These are phyloP conservation scores for Anseranas semipalmata DNA, from an alignment of 2,113 vertebrate genomes.

Conservation along the genomic window DNA sequence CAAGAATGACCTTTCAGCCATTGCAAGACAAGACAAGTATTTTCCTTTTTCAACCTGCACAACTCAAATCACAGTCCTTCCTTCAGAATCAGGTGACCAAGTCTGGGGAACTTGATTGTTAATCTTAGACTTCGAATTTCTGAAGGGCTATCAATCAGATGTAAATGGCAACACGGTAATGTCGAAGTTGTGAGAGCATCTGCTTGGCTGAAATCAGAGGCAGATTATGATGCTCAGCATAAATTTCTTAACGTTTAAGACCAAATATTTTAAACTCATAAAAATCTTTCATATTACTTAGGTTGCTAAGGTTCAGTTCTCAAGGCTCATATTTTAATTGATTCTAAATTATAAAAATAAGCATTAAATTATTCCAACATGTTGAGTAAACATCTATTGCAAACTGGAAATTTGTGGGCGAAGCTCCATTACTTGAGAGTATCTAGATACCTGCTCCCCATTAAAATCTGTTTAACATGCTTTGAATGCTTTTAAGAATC, in stretches of 20 bases:
- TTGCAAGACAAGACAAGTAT: conserved; percentile 58
- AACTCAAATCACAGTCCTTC: background rate
- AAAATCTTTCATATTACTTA: background rate
- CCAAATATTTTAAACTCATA: background rate
- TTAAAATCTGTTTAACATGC: background rate
- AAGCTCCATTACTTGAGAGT: background rate
- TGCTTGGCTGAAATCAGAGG: background rate
- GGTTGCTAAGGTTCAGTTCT: background rate
- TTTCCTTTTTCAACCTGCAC: conserved; percentile 56
- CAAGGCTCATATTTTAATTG: background rate
- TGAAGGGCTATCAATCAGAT: background rate
- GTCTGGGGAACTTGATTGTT: background rate
- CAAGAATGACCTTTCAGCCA: conserved; percentile 68
- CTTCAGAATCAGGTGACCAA: conserved; percentile 3
- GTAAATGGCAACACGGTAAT: background rate
- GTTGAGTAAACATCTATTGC: background rate
- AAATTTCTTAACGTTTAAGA: background rate
- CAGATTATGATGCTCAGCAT: background rate
- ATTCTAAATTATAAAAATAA: background rate
- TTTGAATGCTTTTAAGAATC: background rate
- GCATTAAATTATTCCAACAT: background rate
- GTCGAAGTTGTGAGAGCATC: background rate
- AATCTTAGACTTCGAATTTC: conserved; percentile 25
- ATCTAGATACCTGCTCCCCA: background rate
- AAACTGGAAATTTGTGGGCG: background rate